Base-by-base conservation (phyloP, 1,140 invertebrate genomes). In the Carposina sasakii region DNA sequence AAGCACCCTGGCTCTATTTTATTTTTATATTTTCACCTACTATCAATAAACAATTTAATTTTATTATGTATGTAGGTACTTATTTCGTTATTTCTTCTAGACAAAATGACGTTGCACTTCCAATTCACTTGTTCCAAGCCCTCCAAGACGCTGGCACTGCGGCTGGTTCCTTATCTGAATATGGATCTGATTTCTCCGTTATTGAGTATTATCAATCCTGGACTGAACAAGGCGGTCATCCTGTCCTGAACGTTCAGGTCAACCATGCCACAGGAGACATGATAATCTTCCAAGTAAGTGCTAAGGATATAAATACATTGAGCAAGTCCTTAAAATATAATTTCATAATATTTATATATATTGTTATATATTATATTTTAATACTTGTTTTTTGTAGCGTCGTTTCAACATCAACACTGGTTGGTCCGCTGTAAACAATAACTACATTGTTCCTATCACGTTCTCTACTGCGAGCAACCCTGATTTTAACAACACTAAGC, bases 41-140 rank as follows among this genome's bases (percentile, higher is more conserved):
- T n/a, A n/a, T n/a, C n/a, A n/a, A n/a, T n/a, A n/a, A n/a, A n/a
- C n/a, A n/a, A n/a, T n/a, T n/a, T n/a, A n/a, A n/a, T n/a, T n/a
- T n/a, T n/a, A n/a, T n/a, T n/a, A n/a, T n/a, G n/a, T n/a, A n/a
- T n/a, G n/a, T n/a, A n/a, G n/a, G n/a, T n/a, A n/a, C n/a, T n/a
- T n/a, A n/a, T n/a, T n/a, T n/a, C n/a, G n/a, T n/a, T n/a, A n/a
- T n/a, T n/a, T n/a, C n/a, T n/a, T n/a, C n/a, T n/a, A n/a, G n/a
- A n/a, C n/a, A n/a, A n/a, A n/a, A n/a, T 45, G 41, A 64, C n/a
- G 79, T 74, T 46, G 90, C 90, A 6, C 70, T 79, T 6, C 92
- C 93, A 43, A 85, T 88, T 47, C 87, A 94, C 49, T 66, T 96
- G 0, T 95, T 92, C 87, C 41, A 76, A 22, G 76, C 88, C 22